Evolutionary conservation across 2,113 vertebrate genomes (phyloP).

Genomic region (Cavia aperea): DNA sequence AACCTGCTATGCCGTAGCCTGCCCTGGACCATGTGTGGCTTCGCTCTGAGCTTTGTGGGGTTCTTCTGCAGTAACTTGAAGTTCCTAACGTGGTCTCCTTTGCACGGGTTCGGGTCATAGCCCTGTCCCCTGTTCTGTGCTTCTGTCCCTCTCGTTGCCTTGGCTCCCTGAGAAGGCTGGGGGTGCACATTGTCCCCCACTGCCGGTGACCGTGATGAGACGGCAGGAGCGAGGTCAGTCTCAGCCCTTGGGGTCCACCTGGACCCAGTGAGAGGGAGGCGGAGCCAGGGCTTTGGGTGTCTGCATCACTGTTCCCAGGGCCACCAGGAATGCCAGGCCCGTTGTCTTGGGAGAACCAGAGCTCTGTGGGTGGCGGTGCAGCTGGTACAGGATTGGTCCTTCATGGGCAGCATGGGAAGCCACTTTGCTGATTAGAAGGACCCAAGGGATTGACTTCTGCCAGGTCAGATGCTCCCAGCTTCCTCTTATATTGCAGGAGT

Average conservation of each 20-base stretch:
- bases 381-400: background rate
- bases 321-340: background rate
- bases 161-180: background rate
- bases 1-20: background rate
- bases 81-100: background rate
- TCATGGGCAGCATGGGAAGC: too few relatives aligned
- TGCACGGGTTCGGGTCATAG: rapidly evolving
- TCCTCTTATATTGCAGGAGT: background rate
- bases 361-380: background rate
- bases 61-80: too few relatives aligned
- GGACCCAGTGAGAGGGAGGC: background rate
- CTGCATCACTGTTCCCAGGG: too few relatives aligned
- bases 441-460: rapidly evolving
- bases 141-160: background rate
- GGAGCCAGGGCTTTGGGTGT: background rate
- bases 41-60: background rate
- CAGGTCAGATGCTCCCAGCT: too few relatives aligned
- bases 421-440: rapidly evolving
- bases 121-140: background rate
- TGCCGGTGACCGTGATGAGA: background rate
- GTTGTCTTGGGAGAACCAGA: background rate
- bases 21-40: background rate
- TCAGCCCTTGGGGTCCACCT: background rate
- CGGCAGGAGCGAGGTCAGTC: background rate
- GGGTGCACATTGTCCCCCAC: background rate